These are phyloP conservation scores for Boulengeromyrus knoepffleri DNA, from an alignment of 2,113 vertebrate species.

Conservation along the genomic window DNA sequence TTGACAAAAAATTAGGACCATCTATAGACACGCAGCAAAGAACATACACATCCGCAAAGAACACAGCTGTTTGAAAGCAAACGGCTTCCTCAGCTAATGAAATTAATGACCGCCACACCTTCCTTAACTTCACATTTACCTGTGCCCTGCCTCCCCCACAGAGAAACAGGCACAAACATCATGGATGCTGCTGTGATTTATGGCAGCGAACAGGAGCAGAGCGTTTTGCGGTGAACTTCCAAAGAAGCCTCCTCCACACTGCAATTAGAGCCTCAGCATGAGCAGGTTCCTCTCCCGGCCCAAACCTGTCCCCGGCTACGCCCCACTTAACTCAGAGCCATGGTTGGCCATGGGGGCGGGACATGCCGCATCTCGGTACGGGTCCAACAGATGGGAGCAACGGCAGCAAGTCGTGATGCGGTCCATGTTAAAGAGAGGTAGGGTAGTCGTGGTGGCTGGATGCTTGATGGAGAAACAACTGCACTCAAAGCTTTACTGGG, in stretches of 20 bases:
- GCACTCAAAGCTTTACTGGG: background rate
- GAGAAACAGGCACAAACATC: background rate
- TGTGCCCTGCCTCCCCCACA: background rate
- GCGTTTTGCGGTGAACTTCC: background rate
- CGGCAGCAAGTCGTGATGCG: background rate
- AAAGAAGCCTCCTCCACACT: slow-evolving; percentile 10
- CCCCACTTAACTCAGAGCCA: background rate
- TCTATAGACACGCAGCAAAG: background rate
- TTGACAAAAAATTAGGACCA: background rate
- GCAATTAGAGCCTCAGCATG: background rate
- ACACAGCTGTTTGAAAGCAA: background rate
- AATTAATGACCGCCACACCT: background rate
- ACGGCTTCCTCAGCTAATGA: background rate
- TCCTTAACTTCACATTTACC: background rate
- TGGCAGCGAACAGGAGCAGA: background rate
- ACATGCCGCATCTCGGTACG: background rate
- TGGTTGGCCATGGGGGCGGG: background rate
- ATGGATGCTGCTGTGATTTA: slow-evolving; percentile 3
- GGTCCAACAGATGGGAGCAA: background rate
- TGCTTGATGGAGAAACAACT: background rate
- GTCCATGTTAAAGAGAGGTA: background rate
- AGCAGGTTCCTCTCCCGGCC: background rate
- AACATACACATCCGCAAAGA: background rate
- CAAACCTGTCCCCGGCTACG: background rate
- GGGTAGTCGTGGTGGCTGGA: background rate